Evolutionary conservation across 1,140 invertebrate species (phyloP), one percentile per base, ranked within the genome.

Genomic region (Drosophila bifasciata): DNA sequence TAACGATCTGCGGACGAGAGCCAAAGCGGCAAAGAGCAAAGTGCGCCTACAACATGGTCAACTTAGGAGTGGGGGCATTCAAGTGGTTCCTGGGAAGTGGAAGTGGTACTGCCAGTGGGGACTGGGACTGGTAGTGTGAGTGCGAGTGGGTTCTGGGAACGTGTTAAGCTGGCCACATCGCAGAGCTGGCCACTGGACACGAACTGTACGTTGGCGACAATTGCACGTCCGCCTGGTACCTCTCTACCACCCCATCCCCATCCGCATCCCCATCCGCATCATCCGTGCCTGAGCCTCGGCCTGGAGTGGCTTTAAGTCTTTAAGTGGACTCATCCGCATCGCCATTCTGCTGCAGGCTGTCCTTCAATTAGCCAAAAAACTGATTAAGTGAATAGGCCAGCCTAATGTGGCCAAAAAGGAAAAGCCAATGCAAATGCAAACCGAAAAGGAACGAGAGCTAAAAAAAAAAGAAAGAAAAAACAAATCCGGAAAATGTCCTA

Each of bases 1-100:
- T 86, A 86, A 86, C 81, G 78, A 86, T 88, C 77, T 86, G 81
- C 79, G 75, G 79, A 84, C 75, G 79, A 60, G 44, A 36, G 74
- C 44, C 41, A 13, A 63, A 77, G 74, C 75, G 78, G 64, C 78
- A 73, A 76, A 73, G 80, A 81, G 73, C 78, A 73, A 83, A 85
- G 79, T 64, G 76, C 63, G 70, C 66, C 76, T 79, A 75, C 80
- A 64, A 75, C 61, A 69, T 66, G 59, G 11, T 13, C 17, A 17
- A 17, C 25, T 16, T 4, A 41, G 32, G 6, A 41, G n/a, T 15
- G 15, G 17, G 23, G 9, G 46, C 36, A 52, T 36, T 36, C 32
- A 21, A 21, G 51, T 17, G 41, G 21, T 23, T 17, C 19, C 52
- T 13, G 15, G 25, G 32, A 28, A 28, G 9, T 9, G 25, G 25